Conservation (phyloP, 2,888 invertebrate genomes). For the Calliphora vomitoria region DNA sequence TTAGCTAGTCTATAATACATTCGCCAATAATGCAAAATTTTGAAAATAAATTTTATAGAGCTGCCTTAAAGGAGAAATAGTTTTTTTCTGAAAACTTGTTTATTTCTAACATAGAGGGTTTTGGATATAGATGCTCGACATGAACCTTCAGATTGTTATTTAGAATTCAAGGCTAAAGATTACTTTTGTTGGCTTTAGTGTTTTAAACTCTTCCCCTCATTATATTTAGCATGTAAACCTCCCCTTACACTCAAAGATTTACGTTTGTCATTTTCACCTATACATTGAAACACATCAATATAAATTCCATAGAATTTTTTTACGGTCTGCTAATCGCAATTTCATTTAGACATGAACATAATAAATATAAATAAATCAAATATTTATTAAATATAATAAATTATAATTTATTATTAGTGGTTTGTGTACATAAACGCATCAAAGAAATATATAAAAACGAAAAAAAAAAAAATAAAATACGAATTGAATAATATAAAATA, state of each 20-base stretch:
- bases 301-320: background rate
- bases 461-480: background rate
- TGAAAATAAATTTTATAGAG: too few relatives aligned
- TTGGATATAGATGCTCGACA: too few relatives aligned
- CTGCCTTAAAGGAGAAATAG: too few relatives aligned
- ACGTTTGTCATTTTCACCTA: background rate
- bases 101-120: too few relatives aligned
- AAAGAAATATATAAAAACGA: background rate
- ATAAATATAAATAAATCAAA: constrained; percentile 68
- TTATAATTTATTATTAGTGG: constrained; percentile 58
- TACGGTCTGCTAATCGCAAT: constrained; percentile 66
- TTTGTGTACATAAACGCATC: constrained; percentile 37
- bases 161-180: too few relatives aligned
- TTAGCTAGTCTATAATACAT: too few relatives aligned
- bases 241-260: background rate
- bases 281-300: background rate
- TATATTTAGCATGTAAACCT: background rate
- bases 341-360: constrained; percentile 55
- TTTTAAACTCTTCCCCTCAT: too few relatives aligned
- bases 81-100: too few relatives aligned
- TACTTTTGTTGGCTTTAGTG: too few relatives aligned
- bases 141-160: too few relatives aligned
- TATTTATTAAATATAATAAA: constrained; percentile 71
- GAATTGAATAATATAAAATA: constrained; percentile 8
- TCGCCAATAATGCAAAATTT: too few relatives aligned